phyloP scores from a whole-genome alignment of 2,888 invertebrate species.

The Plusia festucae region DNA sequence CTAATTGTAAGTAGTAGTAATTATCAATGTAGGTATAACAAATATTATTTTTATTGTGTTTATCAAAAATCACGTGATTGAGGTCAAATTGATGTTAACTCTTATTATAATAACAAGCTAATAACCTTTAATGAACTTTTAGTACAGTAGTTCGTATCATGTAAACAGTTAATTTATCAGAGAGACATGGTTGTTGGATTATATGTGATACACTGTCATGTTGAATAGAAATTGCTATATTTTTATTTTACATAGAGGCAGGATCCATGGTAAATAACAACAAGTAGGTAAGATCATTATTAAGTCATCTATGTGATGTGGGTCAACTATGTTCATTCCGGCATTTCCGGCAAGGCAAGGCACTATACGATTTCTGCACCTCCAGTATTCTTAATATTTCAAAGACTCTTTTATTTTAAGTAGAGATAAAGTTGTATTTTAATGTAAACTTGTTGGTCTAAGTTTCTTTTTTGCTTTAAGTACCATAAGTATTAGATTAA shows the following conservation, averaged over 20 bases:
- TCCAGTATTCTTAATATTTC: too few relatives aligned
- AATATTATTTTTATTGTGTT: not conserved
- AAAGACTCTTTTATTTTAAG: too few relatives aligned
- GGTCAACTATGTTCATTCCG: not conserved
- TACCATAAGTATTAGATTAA: too few relatives aligned
- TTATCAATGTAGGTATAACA: too few relatives aligned
- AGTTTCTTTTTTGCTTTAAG: too few relatives aligned
- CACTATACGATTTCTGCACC: too few relatives aligned
- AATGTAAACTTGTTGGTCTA: too few relatives aligned
- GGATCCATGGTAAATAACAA: not conserved
- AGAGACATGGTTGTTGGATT: slow-evolving; percentile 19
- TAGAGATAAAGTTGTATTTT: too few relatives aligned
- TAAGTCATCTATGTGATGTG: slow-evolving; percentile 4
- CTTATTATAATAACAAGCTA: slow-evolving; percentile 8
- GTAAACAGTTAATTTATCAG: slow-evolving; percentile 26
- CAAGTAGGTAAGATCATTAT: not conserved
- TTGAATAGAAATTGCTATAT: too few relatives aligned
- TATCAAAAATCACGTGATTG: not conserved
- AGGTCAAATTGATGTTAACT: not conserved
- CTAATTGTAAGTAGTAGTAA: too few relatives aligned
- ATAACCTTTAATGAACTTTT: slow-evolving; percentile 43
- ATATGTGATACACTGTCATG: too few relatives aligned
- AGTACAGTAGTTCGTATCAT: slow-evolving; percentile 37
- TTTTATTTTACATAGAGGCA: not conserved
- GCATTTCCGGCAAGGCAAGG: too few relatives aligned